These are phyloP conservation scores for Axis porcinus DNA, from an alignment of 2,113 vertebrate species.

Conservation along the genomic window DNA sequence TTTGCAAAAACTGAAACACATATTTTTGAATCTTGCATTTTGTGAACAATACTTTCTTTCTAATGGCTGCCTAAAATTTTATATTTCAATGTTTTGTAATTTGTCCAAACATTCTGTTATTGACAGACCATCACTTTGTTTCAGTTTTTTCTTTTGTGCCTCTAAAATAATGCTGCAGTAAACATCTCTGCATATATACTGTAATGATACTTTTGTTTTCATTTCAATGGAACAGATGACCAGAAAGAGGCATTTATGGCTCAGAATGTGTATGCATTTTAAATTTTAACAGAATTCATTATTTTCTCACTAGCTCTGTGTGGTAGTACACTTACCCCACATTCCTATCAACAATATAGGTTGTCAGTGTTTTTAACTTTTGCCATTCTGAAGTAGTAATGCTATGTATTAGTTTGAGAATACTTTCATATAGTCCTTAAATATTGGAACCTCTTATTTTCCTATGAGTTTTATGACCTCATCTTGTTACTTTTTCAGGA, in stretches of 20 bases:
- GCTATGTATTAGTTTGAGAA: not conserved
- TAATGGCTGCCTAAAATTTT: not conserved
- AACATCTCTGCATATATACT: not conserved
- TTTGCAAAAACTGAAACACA: not conserved
- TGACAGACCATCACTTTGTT: not conserved
- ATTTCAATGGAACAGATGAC: not conserved
- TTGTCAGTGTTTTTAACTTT: not conserved
- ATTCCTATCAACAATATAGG: not conserved
- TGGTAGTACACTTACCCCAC: not conserved
- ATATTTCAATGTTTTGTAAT: not conserved
- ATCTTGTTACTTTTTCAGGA: not conserved
- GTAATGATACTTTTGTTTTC: not conserved
- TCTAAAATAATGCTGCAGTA: slow-evolving; percentile 4
- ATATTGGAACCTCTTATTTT: not conserved
- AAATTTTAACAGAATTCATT: not conserved
- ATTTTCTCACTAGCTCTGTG: not conserved
- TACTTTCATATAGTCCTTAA: not conserved
- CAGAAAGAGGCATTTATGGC: not conserved
- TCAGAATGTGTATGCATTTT: not conserved
- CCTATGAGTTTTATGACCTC: not conserved
- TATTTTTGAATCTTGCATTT: slow-evolving; percentile 19
- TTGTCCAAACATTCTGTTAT: not conserved
- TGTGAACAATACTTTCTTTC: not conserved
- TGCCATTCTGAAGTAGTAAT: not conserved
- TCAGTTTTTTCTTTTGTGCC: not conserved